Percentiles rank a stretch among this genome's conserved stretches.
phyloP scores from a whole-genome alignment of 1,140 invertebrate genomes.

The Camponotus pennsylvanicus region DNA sequence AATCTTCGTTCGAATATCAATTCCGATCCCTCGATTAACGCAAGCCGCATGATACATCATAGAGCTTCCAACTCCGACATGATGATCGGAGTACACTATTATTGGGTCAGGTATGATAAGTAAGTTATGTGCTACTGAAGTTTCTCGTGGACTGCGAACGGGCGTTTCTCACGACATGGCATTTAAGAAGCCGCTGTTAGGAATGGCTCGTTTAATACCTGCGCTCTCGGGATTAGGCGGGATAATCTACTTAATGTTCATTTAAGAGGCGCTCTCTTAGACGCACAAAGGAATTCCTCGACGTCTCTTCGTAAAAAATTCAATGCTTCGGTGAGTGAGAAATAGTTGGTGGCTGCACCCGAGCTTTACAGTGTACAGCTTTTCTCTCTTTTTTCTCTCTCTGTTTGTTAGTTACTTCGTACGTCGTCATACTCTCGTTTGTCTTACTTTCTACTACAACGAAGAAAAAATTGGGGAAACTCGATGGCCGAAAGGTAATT shows the following conservation, averaged over 20 bases:
- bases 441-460: background rate
- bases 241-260: slow-evolving; percentile 64
- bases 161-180: slow-evolving; percentile 42
- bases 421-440: background rate
- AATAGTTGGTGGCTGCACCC: background rate
- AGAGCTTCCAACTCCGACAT: slow-evolving; percentile 15
- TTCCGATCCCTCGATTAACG: slow-evolving; percentile 49
- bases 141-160: slow-evolving; percentile 48
- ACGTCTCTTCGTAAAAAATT: slow-evolving; percentile 54
- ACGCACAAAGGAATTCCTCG: slow-evolving; percentile 35
- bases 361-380: background rate
- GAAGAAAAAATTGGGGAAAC: background rate
- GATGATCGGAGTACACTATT: slow-evolving; percentile 49
- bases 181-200: slow-evolving; percentile 57
- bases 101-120: slow-evolving; percentile 49
- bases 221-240: slow-evolving; percentile 53
- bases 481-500: background rate
- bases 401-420: background rate
- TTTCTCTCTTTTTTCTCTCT: background rate
- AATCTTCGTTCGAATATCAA: slow-evolving; percentile 17
- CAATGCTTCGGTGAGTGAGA: slow-evolving; percentile 4
- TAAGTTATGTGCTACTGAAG: slow-evolving; percentile 51
- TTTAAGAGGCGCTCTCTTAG: slow-evolving; percentile 47
- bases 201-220: slow-evolving; percentile 66
- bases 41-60: slow-evolving; percentile 44